These are phyloP conservation scores for Morpho deidamia DNA, from an alignment of 2,888 invertebrate species.

Conservation along the genomic window DNA sequence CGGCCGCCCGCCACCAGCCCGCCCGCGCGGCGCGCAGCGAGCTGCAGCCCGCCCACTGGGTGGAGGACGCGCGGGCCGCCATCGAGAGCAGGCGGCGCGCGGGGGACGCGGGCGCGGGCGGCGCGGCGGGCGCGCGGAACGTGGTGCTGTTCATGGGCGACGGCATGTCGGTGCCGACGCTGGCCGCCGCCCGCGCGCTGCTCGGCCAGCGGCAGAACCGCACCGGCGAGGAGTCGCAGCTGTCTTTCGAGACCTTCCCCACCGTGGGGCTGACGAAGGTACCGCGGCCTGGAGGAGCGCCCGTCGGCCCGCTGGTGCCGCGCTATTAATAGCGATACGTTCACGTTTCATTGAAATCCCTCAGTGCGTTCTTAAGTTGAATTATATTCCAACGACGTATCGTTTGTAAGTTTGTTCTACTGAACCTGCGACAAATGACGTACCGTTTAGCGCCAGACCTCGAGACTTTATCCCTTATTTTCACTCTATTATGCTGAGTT, in stretches of 20 bases:
- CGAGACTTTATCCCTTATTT: too few relatives aligned
- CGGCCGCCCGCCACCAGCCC: neutral
- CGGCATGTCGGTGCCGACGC: constrained; percentile 85
- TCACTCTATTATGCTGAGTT: too few relatives aligned
- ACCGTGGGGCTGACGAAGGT: constrained; percentile 82
- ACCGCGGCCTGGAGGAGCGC: neutral
- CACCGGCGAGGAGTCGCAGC: constrained; percentile 78
- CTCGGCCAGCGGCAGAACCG: constrained; percentile 76
- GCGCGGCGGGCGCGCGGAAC: constrained; percentile 56
- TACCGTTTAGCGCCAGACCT: too few relatives aligned
- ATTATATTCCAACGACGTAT: too few relatives aligned
- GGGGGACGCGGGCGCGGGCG: constrained; percentile 28
- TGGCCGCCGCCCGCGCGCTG: constrained; percentile 81
- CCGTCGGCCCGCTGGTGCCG: too few relatives aligned
- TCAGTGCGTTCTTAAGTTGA: neutral
- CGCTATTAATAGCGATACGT: too few relatives aligned
- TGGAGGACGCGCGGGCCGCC: constrained; percentile 53
- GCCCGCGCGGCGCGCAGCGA: neutral
- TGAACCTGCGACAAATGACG: too few relatives aligned
- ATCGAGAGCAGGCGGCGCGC: constrained; percentile 50
- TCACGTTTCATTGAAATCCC: too few relatives aligned
- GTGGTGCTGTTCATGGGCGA: constrained; percentile 86
- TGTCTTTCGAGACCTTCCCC: constrained; percentile 81
- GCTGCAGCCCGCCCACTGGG: constrained; percentile 45
- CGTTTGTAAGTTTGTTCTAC: too few relatives aligned